Evolutionary conservation across 2,113 vertebrate species (phyloP), one percentile per base, ranked within the genome.

Genomic region (Halichoeres trimaculatus): DNA sequence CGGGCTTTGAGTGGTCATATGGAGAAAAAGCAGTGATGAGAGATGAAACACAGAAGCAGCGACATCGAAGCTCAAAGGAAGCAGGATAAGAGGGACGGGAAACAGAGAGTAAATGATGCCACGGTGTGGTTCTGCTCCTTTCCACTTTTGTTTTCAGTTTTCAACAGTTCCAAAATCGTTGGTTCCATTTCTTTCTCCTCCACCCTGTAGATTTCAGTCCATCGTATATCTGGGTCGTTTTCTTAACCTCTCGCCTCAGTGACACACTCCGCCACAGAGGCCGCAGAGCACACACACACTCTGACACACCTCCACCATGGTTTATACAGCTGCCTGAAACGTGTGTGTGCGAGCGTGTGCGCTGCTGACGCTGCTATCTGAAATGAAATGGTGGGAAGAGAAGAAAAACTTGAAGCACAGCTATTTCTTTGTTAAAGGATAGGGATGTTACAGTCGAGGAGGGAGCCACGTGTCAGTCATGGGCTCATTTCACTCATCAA

Each of bases 181-280:
- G n/a, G n/a, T n/a, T n/a, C 30, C 6, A 30, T 30, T 30, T 30
- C 30, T 30, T 30, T 30, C 30, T 30, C n/a, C n/a, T 50, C 36
- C 13, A 13, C 36, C 0, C 6, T 0, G 2, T 7, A 10, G 50
- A 10, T 14, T 60, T n/a, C 23, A 63, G 30, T n/a, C 20, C 11
- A 67, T 43, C 23, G 35, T 47, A 76, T 11, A 69, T 5, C 35
- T 23, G 12, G 59, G 24, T 35, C 2, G 55, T 85, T 89, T 81
- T 83, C 80, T 76, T 74, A 83, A 89, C 79, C 85, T 71, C 63
- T 78, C 8, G 9, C 53, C 73, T 84, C 59, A 13, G 36, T 80
- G 73, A 82, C 80, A 76, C 67, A 35, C 47, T 53, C 72, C 1
- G 48, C 70, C 71, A 59, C n/a, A n/a, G 26, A 7, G 2, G 64